These are phyloP conservation scores for Lysiphlebus fabarum DNA, from an alignment of 1,140 invertebrate genomes.

Conservation along the genomic window DNA sequence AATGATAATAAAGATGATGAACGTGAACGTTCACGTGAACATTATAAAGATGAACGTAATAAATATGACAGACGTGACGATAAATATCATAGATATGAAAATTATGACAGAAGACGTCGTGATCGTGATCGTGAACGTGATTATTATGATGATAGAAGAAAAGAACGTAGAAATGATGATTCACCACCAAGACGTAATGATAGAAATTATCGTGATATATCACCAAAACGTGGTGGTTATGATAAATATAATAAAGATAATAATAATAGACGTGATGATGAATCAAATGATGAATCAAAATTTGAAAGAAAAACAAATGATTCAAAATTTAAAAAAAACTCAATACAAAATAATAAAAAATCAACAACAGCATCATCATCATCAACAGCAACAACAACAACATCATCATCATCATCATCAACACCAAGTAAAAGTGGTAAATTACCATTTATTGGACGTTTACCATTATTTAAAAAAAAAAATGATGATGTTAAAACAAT, in stretches of 20 bases:
- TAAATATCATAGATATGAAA: slow-evolving; percentile 48
- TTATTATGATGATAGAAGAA: slow-evolving; percentile 49
- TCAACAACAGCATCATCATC: slow-evolving; percentile 26
- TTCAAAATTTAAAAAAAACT: slow-evolving; percentile 41
- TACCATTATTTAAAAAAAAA: slow-evolving; percentile 68
- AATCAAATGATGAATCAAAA: slow-evolving; percentile 48
- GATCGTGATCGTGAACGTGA: slow-evolving; percentile 40
- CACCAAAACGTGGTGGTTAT: slow-evolving; percentile 45
- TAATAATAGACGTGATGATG: slow-evolving; percentile 40
- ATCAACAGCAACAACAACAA: slow-evolving; percentile 30
- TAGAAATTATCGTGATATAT: slow-evolving; percentile 41
- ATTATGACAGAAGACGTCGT: slow-evolving; percentile 45
- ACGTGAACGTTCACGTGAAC: slow-evolving; percentile 36
- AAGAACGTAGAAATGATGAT: slow-evolving; percentile 40
- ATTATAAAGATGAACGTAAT: slow-evolving; percentile 37
- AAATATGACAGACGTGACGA: slow-evolving; percentile 50
- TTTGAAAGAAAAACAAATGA: slow-evolving; percentile 53
- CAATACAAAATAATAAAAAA: slow-evolving; percentile 34
- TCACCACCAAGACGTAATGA: slow-evolving; percentile 46
- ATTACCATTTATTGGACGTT: slow-evolving; percentile 66
- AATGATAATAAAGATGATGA: slow-evolving; percentile 39
- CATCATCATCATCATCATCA: slow-evolving; percentile 23
- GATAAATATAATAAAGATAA: slow-evolving; percentile 49
- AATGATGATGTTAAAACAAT: slow-evolving; percentile 47
- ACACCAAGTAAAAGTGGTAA: slow-evolving; percentile 51